phyloP scores from a whole-genome alignment of 2,888 invertebrate species.

The Sphaerophoria taeniata region DNA sequence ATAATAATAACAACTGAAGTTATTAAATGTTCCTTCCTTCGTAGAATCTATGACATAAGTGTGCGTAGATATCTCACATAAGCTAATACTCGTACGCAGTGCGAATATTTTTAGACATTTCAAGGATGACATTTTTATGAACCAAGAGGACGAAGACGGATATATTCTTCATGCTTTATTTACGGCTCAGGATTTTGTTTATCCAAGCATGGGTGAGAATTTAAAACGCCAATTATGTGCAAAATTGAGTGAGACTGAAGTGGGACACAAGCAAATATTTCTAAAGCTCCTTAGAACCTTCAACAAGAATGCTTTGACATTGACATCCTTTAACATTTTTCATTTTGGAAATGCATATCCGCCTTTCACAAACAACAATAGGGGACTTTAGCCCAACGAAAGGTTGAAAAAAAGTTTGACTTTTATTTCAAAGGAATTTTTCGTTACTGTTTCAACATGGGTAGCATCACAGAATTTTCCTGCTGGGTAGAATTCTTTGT shows the following conservation, averaged over 20 bases:
- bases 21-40: too few relatives aligned
- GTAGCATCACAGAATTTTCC: not conserved
- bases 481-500: not conserved
- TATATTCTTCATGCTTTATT: conserved; percentile 6
- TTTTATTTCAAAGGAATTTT: conserved; percentile 7
- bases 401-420: conserved; percentile 1
- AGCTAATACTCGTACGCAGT: not conserved
- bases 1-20: too few relatives aligned
- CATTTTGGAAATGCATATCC: too few relatives aligned
- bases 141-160: not conserved
- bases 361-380: too few relatives aligned
- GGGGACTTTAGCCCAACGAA: not conserved
- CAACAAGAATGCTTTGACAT: conserved; percentile 8
- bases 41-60: too few relatives aligned
- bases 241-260: not conserved
- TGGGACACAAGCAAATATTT: not conserved
- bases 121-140: conserved; percentile 1
- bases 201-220: not conserved
- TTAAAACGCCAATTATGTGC: too few relatives aligned
- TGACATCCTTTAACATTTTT: not conserved
- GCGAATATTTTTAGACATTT: conserved; percentile 12
- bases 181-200: conserved; percentile 12
- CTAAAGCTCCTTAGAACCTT: not conserved
- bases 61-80: too few relatives aligned
- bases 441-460: not conserved